These are phyloP conservation scores for Rotaria macrura DNA, from an alignment of 2,888 invertebrate species.

Conservation along the genomic window DNA sequence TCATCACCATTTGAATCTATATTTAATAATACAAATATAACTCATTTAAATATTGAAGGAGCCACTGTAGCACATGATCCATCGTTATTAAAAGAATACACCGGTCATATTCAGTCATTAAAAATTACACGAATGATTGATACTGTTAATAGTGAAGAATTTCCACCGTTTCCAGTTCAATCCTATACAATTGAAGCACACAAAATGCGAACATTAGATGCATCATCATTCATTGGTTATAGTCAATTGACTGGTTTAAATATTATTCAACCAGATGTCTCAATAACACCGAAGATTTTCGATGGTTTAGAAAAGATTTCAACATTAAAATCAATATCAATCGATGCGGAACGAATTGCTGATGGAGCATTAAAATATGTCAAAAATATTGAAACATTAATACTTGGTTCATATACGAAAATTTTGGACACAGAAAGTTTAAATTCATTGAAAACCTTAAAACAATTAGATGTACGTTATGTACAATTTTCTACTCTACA, in stretches of 20 bases:
- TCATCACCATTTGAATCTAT: neutral
- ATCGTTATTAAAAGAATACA: neutral
- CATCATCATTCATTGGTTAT: neutral
- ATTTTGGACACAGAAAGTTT: neutral
- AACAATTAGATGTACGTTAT: neutral
- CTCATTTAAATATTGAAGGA: neutral
- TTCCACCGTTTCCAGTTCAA: neutral
- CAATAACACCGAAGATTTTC: neutral
- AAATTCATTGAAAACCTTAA: neutral
- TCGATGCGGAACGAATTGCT: neutral
- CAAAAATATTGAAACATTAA: neutral
- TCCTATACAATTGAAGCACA: neutral
- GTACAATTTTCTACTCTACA: neutral
- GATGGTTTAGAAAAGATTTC: neutral
- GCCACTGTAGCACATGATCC: neutral
- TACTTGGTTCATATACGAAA: neutral
- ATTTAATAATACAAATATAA: neutral
- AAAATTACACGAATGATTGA: conserved; percentile 17
- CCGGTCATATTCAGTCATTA: neutral
- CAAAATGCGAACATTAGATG: neutral
- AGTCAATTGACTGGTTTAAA: neutral
- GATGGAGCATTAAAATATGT: neutral
- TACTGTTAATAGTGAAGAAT: neutral
- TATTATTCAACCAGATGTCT: neutral
- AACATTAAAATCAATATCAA: neutral